Evolutionary conservation across 2,888 invertebrate genomes (phyloP), one percentile per base, ranked within the genome.

Genomic region (Suillia variegata): DNA sequence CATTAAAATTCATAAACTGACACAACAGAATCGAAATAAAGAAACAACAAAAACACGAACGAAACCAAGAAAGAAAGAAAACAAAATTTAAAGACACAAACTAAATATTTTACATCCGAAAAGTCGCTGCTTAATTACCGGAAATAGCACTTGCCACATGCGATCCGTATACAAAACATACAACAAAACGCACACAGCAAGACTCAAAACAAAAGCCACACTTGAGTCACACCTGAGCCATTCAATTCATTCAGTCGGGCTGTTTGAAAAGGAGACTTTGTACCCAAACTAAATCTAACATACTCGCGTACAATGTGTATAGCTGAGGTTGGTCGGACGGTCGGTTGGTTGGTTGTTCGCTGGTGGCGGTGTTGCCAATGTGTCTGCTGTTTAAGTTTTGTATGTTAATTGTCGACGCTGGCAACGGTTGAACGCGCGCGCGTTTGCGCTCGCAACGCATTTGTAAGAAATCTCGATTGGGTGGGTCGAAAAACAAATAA

Each of bases 71-170:
- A n/a, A n/a, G n/a, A n/a, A n/a, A n/a, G n/a, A n/a, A n/a, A n/a
- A n/a, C n/a, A n/a, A n/a, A n/a, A n/a, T n/a, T n/a, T n/a, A n/a
- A n/a, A n/a, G n/a, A n/a, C n/a, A n/a, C n/a, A n/a, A n/a, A n/a
- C n/a, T n/a, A n/a, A n/a, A n/a, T n/a, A n/a, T n/a, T n/a, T n/a
- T n/a, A 38, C n/a, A 38, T 38, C 20, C 18, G 33, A 33, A 49
- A 56, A 42, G 33, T 59, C 56, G 68, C 65, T 63, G 65, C 64
- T 70, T 73, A 74, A 75, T 74, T 74, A 63, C 74, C 74, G 74
- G 74, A 74, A 74, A 71, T 69, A 68, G 63, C 69, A 68, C 67
- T 65, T 67, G 70, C 62, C 56, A 66, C 67, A 62, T 60, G 66
- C 56, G 61, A 51, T 12, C 18, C 12, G 24, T 18, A 33, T 21